Conservation (phyloP, 2,888 invertebrate species). For the Meganola albula region DNA sequence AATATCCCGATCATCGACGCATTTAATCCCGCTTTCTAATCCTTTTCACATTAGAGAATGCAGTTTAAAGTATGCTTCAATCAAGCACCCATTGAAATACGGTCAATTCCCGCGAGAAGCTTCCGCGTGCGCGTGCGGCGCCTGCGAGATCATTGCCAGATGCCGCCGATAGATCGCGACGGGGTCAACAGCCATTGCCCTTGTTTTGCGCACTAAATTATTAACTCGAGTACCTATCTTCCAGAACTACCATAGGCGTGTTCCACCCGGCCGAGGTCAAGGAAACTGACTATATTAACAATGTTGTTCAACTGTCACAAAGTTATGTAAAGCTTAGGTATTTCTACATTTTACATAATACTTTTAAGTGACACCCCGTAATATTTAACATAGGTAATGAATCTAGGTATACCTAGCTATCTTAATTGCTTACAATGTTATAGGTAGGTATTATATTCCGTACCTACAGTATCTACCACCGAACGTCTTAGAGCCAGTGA, state of each 20-base stretch:
- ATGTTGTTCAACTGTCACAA: too few relatives aligned
- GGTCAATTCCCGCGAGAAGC: conserved; percentile 61
- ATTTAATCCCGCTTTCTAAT: conserved; percentile 51
- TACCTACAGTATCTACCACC: too few relatives aligned
- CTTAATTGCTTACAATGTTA: too few relatives aligned
- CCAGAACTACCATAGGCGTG: conserved; percentile 36
- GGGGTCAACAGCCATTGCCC: conserved; percentile 76
- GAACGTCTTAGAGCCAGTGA: too few relatives aligned
- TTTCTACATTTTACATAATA: too few relatives aligned
- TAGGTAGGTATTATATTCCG: too few relatives aligned
- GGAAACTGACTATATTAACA: conserved; percentile 38
- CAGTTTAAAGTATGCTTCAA: conserved; percentile 43
- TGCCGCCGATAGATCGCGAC: conserved; percentile 68
- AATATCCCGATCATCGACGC: conserved; percentile 33
- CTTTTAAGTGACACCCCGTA: too few relatives aligned
- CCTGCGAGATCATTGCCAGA: conserved; percentile 72
- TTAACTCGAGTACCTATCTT: conserved; percentile 45
- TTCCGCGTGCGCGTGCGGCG: conserved; percentile 64
- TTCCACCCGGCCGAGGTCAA: conserved; percentile 46
- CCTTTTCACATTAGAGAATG: conserved; percentile 42
- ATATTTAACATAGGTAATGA: too few relatives aligned
- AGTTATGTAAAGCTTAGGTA: too few relatives aligned
- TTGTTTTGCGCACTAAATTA: conserved; percentile 71
- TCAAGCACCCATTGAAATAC: conserved; percentile 65
- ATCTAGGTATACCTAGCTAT: too few relatives aligned